Percentiles rank a stretch among this genome's conserved stretches.
These are phyloP conservation scores for Corythoichthys haematopterus DNA, from an alignment of 2,113 vertebrate genomes.

Conservation along the genomic window DNA sequence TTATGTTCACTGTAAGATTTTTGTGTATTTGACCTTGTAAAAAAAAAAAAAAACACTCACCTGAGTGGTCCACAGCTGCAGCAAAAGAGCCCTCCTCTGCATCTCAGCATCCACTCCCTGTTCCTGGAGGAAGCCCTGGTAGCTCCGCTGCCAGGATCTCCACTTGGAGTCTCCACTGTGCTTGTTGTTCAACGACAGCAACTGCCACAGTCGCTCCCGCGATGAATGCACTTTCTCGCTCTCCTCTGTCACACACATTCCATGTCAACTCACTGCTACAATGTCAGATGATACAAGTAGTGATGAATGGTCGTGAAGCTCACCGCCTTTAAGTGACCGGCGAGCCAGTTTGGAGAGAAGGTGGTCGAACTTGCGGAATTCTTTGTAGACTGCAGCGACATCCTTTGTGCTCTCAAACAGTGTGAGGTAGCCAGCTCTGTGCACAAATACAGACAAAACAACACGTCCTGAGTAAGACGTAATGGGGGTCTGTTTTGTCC, in stretches of 20 bases:
- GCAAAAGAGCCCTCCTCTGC: conserved; percentile 69
- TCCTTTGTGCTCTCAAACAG: conserved; percentile 62
- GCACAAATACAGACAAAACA: not conserved
- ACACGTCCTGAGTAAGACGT: not conserved
- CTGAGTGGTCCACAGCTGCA: conserved; percentile 84
- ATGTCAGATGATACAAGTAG: not conserved
- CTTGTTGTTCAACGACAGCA: conserved; percentile 48
- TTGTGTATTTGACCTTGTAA: not conserved
- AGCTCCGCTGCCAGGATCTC: conserved; percentile 74
- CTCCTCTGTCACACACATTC: conserved; percentile 49
- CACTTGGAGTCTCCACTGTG: conserved; percentile 18
- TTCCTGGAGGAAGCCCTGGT: conserved; percentile 63
- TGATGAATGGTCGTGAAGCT: not conserved
- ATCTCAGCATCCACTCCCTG: conserved; percentile 67
- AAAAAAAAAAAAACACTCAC: conserved; percentile 40
- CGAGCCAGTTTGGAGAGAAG: conserved; percentile 75
- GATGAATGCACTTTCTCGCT: conserved; percentile 38
- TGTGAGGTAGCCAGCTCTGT: conserved; percentile 78
- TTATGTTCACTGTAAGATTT: not conserved
- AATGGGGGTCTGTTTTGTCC: too few species aligned
- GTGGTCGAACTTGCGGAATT: conserved; percentile 76
- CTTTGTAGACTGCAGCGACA: conserved; percentile 56
- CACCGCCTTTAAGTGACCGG: conserved; percentile 63
- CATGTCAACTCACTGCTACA: not conserved
- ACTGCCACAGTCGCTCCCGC: conserved; percentile 68